Percentiles rank a stretch among this genome's conserved stretches.
phyloP scores from a whole-genome alignment of 1,140 invertebrate genomes.

The Aricia agestis region DNA sequence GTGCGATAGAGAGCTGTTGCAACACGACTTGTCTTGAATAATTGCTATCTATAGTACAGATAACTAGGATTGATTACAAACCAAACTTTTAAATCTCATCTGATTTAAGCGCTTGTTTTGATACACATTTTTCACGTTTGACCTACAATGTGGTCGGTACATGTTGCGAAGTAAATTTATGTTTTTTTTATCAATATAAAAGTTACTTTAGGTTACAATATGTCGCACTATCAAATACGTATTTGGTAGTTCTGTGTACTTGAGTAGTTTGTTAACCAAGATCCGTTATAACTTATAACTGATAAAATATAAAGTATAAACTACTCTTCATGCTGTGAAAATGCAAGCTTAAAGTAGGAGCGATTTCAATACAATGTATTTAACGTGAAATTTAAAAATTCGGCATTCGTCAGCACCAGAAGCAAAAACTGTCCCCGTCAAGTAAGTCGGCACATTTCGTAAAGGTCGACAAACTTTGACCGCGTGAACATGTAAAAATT shows the following conservation, averaged over 20 bases:
- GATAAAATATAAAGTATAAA: too few species aligned
- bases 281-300: too few species aligned
- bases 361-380: too few species aligned
- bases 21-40: conserved; percentile 11
- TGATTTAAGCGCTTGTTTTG: conserved; percentile 3
- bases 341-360: too few species aligned
- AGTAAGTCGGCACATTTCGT: conserved; percentile 35
- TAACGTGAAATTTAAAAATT: neutral
- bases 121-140: neutral
- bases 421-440: conserved; percentile 33
- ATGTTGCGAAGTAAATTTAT: too few species aligned
- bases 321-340: too few species aligned
- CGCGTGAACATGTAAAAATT: conserved; percentile 26
- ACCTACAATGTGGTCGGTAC: too few species aligned
- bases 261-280: too few species aligned
- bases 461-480: conserved; percentile 31
- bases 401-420: neutral
- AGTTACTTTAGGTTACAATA: too few species aligned
- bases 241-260: too few species aligned
- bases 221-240: too few species aligned
- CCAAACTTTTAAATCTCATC: conserved; percentile 10
- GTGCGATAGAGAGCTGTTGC: conserved; percentile 13
- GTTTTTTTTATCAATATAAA: too few species aligned
- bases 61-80: conserved; percentile 13
- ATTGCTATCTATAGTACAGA: conserved; percentile 18